Conservation (phyloP, 2,113 vertebrate genomes). For the Triplophysa siluroides region DNA sequence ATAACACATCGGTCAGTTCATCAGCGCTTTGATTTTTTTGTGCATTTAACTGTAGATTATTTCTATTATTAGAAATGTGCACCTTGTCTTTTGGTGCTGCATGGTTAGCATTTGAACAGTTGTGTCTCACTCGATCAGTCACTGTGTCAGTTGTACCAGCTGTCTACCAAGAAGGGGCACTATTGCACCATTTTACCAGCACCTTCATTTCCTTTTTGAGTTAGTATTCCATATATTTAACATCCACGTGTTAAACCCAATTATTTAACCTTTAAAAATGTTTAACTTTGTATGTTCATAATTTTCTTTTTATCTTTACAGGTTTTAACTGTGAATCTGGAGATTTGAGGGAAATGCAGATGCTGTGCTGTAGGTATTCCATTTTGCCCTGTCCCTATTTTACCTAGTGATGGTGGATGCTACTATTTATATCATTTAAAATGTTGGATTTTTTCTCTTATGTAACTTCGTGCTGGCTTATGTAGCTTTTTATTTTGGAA, state of each 20-base stretch:
- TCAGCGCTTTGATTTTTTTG: not conserved
- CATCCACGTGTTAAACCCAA: not conserved
- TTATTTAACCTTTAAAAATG: not conserved
- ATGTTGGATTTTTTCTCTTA: not conserved
- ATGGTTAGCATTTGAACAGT: slow-evolving; percentile 21
- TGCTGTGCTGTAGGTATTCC: not conserved
- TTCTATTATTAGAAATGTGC: not conserved
- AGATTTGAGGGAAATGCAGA: not conserved
- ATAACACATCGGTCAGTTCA: not conserved
- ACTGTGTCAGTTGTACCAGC: slow-evolving; percentile 55
- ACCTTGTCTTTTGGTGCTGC: not conserved
- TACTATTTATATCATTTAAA: not conserved
- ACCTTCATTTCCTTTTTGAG: slow-evolving; percentile 4
- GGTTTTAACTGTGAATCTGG: slow-evolving; percentile 2
- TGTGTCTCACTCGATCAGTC: slow-evolving; percentile 44
- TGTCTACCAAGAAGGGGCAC: slow-evolving; percentile 70
- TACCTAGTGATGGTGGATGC: slow-evolving; percentile 9
- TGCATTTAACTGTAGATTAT: not conserved
- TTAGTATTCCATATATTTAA: not conserved
- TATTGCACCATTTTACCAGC: slow-evolving; percentile 30
- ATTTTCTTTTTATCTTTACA: slow-evolving; percentile 28
- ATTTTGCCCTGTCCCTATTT: slow-evolving; percentile 36
- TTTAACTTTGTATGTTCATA: slow-evolving; percentile 8
- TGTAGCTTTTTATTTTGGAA: not conserved
- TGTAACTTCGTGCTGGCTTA: not conserved